Evolutionary conservation across 2,113 vertebrate genomes (phyloP), one percentile per base, ranked within the genome.

Genomic region (Elgaria multicarinata): DNA sequence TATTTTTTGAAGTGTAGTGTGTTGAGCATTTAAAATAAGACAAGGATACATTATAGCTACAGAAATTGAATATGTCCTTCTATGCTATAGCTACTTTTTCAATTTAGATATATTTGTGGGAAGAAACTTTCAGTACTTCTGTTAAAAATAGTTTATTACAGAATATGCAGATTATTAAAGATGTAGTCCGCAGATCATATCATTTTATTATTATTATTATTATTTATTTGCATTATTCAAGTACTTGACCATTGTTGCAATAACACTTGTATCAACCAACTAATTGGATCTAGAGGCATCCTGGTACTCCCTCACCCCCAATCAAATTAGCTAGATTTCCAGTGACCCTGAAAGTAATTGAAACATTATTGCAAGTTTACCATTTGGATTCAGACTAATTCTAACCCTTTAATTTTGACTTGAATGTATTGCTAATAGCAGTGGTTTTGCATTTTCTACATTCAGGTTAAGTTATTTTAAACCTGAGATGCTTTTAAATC

Each of bases 401-500:
- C 64, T 10, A 31, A 16, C 67, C n/a, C n/a, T 81, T 88, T 67
- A 42, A 64, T 12, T 83, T 92, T 46, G 85, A 82, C 55, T 53
- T 14, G 16, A 1, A 67, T 44, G 78, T 22, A 83, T 3, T 90
- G 18, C 36, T 67, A 77, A 1, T 6, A 79, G 1, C 18, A 90
- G 16, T 0, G 83, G 9, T 72, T 53, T 92, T 90, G 85, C 89
- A 31, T 6, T 87, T 26, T 87, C 14, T 20, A 13, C 67, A 87
- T 67, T 86, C 82, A 89, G 83, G 85, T 74, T 75, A 14, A 0
- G 33, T 24, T 28, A 78, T 78, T 78, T 78, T 53, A 78, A 78
- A 53, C 58, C 58, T 3, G 22, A 62, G 44, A 46, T 50, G 28
- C 46, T 53, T 78, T 33, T 78, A 78, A 33, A 39, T n/a, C 2